phyloP scores from a whole-genome alignment of 30 jellyfish, hydroid and myxozoan genomes.

The Mastigias papua region DNA sequence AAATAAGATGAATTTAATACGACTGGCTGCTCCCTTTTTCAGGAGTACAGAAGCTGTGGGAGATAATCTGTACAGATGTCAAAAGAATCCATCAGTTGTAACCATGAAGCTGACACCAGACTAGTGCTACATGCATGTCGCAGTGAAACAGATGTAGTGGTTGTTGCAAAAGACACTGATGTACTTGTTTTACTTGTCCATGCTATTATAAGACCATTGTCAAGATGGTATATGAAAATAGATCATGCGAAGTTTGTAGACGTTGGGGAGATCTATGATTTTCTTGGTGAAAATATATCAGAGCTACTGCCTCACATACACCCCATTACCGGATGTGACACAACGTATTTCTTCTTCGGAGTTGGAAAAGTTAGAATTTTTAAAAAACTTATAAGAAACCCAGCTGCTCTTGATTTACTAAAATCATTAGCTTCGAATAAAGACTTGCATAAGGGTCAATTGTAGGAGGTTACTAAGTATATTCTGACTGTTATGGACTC shows the following conservation, averaged over 20 bases:
- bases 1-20: constrained; percentile 10
- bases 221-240: constrained; percentile 28
- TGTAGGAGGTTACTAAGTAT: not conserved
- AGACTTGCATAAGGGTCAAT: not conserved
- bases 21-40: constrained; percentile 27
- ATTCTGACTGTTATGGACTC: constrained; percentile 26
- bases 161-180: constrained; percentile 24
- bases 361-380: constrained; percentile 34
- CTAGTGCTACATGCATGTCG: constrained; percentile 27
- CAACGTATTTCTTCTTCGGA: constrained; percentile 38
- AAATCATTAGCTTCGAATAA: constrained; percentile 4
- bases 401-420: not conserved
- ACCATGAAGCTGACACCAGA: constrained; percentile 30
- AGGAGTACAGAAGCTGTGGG: not conserved
- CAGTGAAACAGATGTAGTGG: constrained; percentile 24
- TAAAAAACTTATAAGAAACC: constrained; percentile 4
- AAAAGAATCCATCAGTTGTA: not conserved
- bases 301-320: constrained; percentile 25
- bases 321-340: constrained; percentile 40
- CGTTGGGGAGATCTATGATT: constrained; percentile 1
- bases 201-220: constrained; percentile 11
- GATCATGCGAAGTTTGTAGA: constrained; percentile 26
- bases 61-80: not conserved
- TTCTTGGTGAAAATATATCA: constrained; percentile 16
- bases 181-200: constrained; percentile 20